Evolutionary conservation across 2,113 vertebrate genomes (phyloP), one percentile per base, ranked within the genome.

Genomic region (Cynocephalus volans): DNA sequence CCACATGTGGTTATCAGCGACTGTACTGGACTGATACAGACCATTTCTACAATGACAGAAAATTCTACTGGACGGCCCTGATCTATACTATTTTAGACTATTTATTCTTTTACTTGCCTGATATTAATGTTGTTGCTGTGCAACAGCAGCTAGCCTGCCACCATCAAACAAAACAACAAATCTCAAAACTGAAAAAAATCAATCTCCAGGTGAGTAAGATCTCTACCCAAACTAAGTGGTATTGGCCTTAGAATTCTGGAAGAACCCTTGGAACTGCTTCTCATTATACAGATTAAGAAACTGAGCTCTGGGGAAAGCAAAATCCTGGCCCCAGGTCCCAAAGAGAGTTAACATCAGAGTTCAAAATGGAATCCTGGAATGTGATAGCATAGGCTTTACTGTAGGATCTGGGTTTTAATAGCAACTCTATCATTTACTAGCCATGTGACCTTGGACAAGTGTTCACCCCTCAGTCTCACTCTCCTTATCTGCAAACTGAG

Each of bases 161-260:
- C 70, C 50, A 75, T 80, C 73, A 93, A 97, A 65, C 11, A 67
- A 95, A 96, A 82, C 15, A 80, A 75, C 41, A 50, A 60, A 60
- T 45, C 26, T 88, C 62, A 93, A 77, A 89, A 33, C 62, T 75
- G 33, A 72, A 92, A 93, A 94, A 92, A 96, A 96, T 64, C 33
- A 82, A 5, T 41, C 21, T 85, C 24, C 26, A 88, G 26, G 33
- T 52, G 14, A 54, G 23, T 77, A 84, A 90, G 62, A 60, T n/a
- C 45, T 93, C 79, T 75, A 96, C 45, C 45, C 28, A 97, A 88
- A 94, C 18, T 33, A 83, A 73, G 65, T 8, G 18, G 54, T 31
- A 33, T 1, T 50, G 45, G 17, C 28, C 26, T 67, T 82, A 62
- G 45, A 64, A 58, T 17, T 82, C 8, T 41, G 23, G 41, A 75